A percentile compares a stretch with the other conserved stretches of the same genome.
Evolutionary conservation across 2,113 vertebrate genomes (phyloP).

Genomic region (Colaptes auratus): DNA sequence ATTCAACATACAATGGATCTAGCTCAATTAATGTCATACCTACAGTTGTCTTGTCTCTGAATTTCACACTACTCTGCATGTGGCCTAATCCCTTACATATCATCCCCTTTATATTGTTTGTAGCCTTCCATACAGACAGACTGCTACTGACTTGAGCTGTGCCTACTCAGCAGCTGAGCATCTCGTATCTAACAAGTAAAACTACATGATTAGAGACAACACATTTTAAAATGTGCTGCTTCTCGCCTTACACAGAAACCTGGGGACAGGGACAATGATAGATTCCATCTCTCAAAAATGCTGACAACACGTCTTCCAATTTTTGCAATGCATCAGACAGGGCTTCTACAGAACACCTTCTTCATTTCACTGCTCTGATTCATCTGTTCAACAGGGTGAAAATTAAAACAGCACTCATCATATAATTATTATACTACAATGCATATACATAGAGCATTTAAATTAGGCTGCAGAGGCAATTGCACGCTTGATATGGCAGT

Average conservation of each 20-base stretch:
- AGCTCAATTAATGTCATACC: background rate
- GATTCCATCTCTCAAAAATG: background rate
- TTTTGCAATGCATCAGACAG: background rate
- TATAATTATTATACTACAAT: background rate
- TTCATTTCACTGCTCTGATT: background rate
- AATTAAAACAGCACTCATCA: slow-evolving; percentile 17
- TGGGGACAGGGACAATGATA: background rate
- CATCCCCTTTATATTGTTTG: background rate
- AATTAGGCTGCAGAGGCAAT: background rate
- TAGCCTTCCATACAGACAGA: background rate
- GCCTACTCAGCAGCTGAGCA: background rate
- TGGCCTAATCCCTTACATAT: background rate
- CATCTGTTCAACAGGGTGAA: background rate
- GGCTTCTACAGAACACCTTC: background rate
- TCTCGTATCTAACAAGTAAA: background rate
- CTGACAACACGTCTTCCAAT: background rate
- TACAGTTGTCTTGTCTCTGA: background rate
- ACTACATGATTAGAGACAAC: background rate
- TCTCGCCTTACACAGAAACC: background rate
- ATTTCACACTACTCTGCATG: background rate
- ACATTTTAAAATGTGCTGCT: background rate
- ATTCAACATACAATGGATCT: background rate
- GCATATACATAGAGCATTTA: background rate
- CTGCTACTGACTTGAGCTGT: background rate
- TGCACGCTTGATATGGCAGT: background rate